phyloP scores from a whole-genome alignment of 2,113 vertebrate species.

The Nesoenas mayeri region DNA sequence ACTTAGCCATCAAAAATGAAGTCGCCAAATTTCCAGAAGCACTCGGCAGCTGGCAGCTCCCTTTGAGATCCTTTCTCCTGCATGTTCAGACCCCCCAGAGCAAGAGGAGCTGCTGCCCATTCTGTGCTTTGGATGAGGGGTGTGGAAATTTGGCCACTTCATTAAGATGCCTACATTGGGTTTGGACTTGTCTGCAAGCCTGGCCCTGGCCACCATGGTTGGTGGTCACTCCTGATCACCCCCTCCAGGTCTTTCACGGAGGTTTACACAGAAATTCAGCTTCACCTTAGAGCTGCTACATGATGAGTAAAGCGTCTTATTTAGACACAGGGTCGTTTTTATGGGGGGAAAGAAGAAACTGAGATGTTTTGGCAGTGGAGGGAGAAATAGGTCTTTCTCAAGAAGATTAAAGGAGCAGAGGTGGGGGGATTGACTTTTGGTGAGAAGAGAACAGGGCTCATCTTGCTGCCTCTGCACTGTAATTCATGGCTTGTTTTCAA shows the following conservation, averaged over 20 bases:
- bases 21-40: background rate
- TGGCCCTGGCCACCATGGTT: background rate
- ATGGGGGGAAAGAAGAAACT: background rate
- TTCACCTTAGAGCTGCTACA: background rate
- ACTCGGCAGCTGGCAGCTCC: accelerated
- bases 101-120: background rate
- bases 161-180: background rate
- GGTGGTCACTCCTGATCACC: background rate
- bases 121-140: background rate
- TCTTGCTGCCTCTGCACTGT: background rate
- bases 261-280: background rate
- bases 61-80: background rate
- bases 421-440: conserved; percentile 12
- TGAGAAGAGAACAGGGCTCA: background rate
- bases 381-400: background rate
- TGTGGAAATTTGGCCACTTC: background rate
- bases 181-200: background rate
- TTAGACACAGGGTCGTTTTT: background rate
- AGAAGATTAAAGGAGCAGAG: conserved; percentile 29
- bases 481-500: conserved; percentile 67
- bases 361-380: background rate
- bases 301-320: background rate
- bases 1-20: background rate
- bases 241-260: background rate
- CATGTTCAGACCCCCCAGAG: background rate